Conservation (phyloP, 2,888 invertebrate species). For the Polyploca ridens region DNA sequence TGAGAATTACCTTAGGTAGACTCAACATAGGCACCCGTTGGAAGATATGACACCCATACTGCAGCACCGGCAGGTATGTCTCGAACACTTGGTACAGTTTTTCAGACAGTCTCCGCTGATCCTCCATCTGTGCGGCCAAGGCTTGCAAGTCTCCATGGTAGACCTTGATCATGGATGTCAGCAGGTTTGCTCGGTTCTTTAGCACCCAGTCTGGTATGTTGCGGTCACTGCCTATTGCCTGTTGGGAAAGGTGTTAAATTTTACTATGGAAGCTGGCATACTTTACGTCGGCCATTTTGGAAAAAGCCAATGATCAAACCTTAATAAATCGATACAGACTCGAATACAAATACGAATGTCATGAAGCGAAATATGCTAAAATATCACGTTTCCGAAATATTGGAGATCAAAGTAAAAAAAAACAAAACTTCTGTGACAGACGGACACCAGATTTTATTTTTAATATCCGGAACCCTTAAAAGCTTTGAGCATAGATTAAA, state of each 20-base stretch:
- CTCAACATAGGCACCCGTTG: constrained; percentile 92
- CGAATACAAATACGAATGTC: background rate
- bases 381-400: no score
- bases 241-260: constrained; percentile 12
- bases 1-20: constrained; percentile 88
- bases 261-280: no score
- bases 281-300: no score
- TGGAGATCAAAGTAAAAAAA: no score
- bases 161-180: constrained; percentile 91
- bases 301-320: no score
- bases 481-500: no score
- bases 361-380: background rate
- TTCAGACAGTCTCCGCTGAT: constrained; percentile 80
- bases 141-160: constrained; percentile 93
- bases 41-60: constrained; percentile 93
- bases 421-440: no score
- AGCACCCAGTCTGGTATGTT: constrained; percentile 93
- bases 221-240: constrained; percentile 95
- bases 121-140: constrained; percentile 85
- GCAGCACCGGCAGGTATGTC: constrained; percentile 94
- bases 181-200: constrained; percentile 89
- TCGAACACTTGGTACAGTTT: constrained; percentile 94
- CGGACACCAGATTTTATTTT: no score
- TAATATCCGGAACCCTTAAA: no score
- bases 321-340: no score